A percentile compares a stretch with the other conserved stretches of the same genome.
Evolutionary conservation across 2,888 invertebrate genomes (phyloP).

Genomic region (Linnaemya vulpina): DNA sequence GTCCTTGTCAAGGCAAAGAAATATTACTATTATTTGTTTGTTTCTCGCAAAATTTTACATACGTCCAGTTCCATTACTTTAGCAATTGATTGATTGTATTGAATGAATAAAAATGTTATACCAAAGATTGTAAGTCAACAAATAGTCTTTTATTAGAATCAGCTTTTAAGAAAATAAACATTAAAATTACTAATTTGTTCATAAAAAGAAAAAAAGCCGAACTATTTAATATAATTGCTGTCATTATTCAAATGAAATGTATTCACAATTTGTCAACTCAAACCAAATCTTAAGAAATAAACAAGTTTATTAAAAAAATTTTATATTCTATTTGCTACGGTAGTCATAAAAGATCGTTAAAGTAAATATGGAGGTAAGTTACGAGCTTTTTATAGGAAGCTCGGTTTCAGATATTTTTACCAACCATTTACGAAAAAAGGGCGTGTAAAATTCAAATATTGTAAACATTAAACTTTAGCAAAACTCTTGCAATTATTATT

Average conservation of each 20-base stretch:
- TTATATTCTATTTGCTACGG: no score
- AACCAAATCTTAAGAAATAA: conserved; percentile 40
- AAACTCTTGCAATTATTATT: no score
- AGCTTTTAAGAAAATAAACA: conserved; percentile 44
- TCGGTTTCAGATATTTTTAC: no score
- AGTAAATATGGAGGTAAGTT: no score
- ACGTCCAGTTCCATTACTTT: conserved; percentile 69
- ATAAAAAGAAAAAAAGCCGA: conserved; percentile 4
- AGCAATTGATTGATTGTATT: conserved; percentile 42
- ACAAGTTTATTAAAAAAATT: conserved; percentile 41
- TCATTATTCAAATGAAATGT: conserved; percentile 43
- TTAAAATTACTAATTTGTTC: conserved; percentile 42
- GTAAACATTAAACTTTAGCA: no score
- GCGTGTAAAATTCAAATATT: background rate
- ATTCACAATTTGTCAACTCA: conserved; percentile 66
- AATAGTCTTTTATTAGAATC: conserved; percentile 49
- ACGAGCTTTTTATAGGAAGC: no score
- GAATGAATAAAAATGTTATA: conserved; percentile 49
- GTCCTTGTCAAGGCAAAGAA: conserved; percentile 1
- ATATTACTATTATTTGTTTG: conserved; percentile 3
- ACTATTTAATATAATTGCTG: conserved; percentile 37
- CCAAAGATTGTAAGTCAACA: conserved; percentile 61
- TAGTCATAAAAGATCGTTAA: no score
- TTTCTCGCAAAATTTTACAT: conserved; percentile 51
- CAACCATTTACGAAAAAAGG: no score